These are phyloP conservation scores for Deladenus siricidicola DNA, from an alignment of 2,888 invertebrate species.

Conservation along the genomic window DNA sequence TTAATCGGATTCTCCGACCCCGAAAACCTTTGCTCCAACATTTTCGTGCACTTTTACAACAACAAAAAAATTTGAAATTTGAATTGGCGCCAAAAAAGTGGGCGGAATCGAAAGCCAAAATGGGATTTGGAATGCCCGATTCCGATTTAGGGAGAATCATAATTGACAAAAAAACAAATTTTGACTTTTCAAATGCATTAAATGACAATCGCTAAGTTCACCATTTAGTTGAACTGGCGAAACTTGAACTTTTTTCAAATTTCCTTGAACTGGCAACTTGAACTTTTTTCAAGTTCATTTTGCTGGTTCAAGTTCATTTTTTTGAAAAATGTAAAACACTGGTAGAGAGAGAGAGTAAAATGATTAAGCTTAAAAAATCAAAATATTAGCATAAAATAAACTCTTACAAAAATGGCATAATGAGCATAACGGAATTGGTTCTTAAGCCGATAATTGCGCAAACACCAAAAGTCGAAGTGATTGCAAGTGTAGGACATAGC, in stretches of 20 bases:
- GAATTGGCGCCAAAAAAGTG: too few species aligned
- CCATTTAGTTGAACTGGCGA: neutral
- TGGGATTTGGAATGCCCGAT: too few species aligned
- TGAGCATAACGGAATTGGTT: conserved; percentile 47
- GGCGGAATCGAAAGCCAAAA: too few species aligned
- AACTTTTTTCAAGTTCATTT: neutral
- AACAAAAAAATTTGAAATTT: too few species aligned
- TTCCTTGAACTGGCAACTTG: neutral
- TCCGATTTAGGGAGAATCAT: too few species aligned
- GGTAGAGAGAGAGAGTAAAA: neutral
- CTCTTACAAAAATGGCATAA: conserved; percentile 46
- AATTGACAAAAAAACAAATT: too few species aligned
- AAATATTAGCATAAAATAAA: neutral
- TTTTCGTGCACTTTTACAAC: too few species aligned
- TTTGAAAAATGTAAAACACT: neutral
- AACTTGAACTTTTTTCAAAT: neutral
- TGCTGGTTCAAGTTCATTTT: too few species aligned
- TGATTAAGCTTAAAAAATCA: neutral
- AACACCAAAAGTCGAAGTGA: conserved; percentile 44
- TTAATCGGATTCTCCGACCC: too few species aligned
- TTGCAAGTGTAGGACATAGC: conserved; percentile 44
- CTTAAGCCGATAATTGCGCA: conserved; percentile 38
- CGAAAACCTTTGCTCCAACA: too few species aligned
- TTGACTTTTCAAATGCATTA: too few species aligned
- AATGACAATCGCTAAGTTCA: neutral